Base-by-base conservation (phyloP, 1,140 invertebrate species). In the Cherax destructor region DNA sequence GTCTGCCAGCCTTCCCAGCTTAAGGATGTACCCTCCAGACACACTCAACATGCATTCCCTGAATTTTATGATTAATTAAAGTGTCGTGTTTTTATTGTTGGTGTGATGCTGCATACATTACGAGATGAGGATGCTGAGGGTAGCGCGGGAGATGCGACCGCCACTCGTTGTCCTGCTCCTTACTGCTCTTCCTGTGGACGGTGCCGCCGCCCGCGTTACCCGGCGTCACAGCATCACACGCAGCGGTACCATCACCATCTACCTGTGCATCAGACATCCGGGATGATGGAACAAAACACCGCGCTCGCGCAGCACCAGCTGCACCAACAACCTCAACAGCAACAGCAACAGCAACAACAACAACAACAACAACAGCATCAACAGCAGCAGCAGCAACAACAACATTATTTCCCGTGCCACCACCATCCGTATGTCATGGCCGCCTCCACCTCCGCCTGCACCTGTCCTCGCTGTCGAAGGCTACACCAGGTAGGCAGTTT, bases 41-140 rank as follows among this genome's bases (percentile, higher is more conserved):
- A 52, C 79, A 41, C 56, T 52, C 85, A 59, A 59, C 85, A 78
- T 86, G 85, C 85, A 86, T 59, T 78, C 56, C 74, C 85, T 50
- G n/a, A 86, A 52, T 86, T 78, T 59, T 41, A 78, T 86, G 85
- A 77, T 78, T 77, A 78, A 86, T 86, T 86, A 86, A 78, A 77
- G 76, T 86, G 85, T 77, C 72, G 84, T 86, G 84, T 86, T 86
- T 77, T 77, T 86, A 86, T 86, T 86, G 84, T 77, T 59, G 74
- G 76, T 78, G 85, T 86, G 72, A 86, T 86, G 56, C 78, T 78
- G 85, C 85, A 86, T 86, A 59, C 85, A 86, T 74, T 52, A 56
- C 21, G 74, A 74, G 59, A 18, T 41, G 30, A 72, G 49, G 47
- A 49, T 61, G 52, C n/a, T 86, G 50, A 59, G 85, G 74, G 72